phyloP scores from a whole-genome alignment of 2,888 invertebrate genomes.

The Eremobia ochroleuca region DNA sequence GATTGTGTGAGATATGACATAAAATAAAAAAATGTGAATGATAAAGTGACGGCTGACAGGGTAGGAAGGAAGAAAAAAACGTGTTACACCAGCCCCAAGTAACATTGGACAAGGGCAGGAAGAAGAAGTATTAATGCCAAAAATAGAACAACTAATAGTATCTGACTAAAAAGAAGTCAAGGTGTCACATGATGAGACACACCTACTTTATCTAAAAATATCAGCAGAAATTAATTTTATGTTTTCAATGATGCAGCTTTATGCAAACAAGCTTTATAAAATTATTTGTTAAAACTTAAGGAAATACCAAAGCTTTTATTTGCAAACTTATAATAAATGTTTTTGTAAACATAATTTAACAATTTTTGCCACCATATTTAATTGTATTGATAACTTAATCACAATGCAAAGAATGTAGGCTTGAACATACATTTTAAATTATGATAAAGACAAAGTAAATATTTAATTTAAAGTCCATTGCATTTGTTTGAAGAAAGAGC shows the following conservation, averaged over 20 bases:
- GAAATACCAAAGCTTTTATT: conserved; percentile 4
- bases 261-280: neutral
- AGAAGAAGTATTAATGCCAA: neutral
- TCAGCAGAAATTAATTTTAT: conserved; percentile 5
- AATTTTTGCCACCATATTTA: conserved; percentile 8
- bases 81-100: no score
- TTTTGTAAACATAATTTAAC: neutral
- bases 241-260: neutral
- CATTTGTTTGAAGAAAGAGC: conserved; percentile 20
- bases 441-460: conserved; percentile 12
- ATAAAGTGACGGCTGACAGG: neutral
- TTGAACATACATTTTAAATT: neutral
- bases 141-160: conserved; percentile 1
- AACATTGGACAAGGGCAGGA: neutral
- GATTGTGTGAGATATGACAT: neutral
- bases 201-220: conserved; percentile 22
- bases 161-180: conserved; percentile 1
- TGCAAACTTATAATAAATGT: neutral
- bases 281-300: neutral
- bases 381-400: conserved; percentile 28
- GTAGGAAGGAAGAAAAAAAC: neutral
- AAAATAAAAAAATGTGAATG: neutral
- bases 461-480: conserved; percentile 16
- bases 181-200: conserved; percentile 28
- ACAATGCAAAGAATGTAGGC: conserved; percentile 3